Evolutionary conservation across 30 jellyfish, hydroid and myxozoan species (phyloP).

Genomic region (Hydra vulgaris): DNA sequence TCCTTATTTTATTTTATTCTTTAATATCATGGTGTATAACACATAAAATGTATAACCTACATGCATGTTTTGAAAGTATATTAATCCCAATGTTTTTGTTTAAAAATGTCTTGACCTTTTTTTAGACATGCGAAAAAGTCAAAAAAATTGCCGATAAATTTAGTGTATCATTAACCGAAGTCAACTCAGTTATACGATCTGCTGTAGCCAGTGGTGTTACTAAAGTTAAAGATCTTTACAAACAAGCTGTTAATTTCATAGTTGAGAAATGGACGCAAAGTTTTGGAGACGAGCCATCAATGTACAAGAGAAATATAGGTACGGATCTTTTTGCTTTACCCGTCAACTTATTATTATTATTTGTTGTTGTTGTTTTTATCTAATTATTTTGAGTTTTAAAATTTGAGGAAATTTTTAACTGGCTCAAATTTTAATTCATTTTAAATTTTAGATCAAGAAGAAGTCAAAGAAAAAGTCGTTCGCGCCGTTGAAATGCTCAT

Average conservation of each 20-base stretch:
- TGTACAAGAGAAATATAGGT: neutral
- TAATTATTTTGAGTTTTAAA: too few relatives aligned
- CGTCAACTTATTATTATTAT: too few relatives aligned
- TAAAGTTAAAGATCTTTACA: neutral
- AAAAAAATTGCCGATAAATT: conserved; percentile 6
- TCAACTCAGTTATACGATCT: conserved; percentile 1
- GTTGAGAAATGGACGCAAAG: conserved; percentile 1
- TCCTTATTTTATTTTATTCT: too few relatives aligned
- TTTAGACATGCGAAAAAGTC: conserved; percentile 10
- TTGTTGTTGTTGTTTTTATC: too few relatives aligned
- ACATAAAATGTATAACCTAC: too few relatives aligned
- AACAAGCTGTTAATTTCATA: neutral
- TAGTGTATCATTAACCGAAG: neutral
- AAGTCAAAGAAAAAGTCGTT: neutral
- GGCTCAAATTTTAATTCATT: neutral
- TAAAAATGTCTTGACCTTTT: neutral
- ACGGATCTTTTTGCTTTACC: too few relatives aligned
- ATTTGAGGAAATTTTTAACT: neutral
- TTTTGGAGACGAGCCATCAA: neutral
- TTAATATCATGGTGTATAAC: too few relatives aligned
- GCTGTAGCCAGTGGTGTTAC: conserved; percentile 28
- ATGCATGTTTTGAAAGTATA: too few relatives aligned
- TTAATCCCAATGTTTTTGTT: too few relatives aligned
- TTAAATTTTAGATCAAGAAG: neutral
- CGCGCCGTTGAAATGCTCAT: neutral